Evolutionary conservation across 2,113 vertebrate species (phyloP).

Genomic region (Eublepharis macularius): DNA sequence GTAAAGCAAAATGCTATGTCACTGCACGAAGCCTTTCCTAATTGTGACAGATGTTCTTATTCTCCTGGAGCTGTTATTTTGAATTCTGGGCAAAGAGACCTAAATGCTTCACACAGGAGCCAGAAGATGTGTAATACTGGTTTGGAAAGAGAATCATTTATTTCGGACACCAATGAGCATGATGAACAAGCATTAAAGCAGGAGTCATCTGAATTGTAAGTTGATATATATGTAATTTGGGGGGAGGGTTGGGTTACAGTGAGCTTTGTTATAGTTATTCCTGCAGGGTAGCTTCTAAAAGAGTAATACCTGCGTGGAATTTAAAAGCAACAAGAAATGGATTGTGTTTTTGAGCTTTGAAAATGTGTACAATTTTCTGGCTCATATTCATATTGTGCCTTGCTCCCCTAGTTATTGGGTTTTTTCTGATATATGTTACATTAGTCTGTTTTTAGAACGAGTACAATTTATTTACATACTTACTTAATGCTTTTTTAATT

Average conservation of each 20-base stretch:
- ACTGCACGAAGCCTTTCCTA: slow-evolving; percentile 63
- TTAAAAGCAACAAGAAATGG: no score
- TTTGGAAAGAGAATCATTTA: slow-evolving; percentile 68
- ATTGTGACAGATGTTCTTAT: slow-evolving; percentile 20
- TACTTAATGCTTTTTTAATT: no score
- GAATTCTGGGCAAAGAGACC: slow-evolving; percentile 56
- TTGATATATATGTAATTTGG: background rate
- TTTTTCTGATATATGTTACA: no score
- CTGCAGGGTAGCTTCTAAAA: no score
- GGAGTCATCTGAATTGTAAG: slow-evolving; percentile 77
- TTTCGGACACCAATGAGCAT: slow-evolving; percentile 55
- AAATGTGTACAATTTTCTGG: no score
- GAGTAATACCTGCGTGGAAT: no score
- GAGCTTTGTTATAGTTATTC: no score
- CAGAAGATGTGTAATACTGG: slow-evolving; percentile 63
- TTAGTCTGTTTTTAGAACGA: no score
- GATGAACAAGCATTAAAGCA: slow-evolving; percentile 70
- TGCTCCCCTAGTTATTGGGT: no score
- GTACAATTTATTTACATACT: no score
- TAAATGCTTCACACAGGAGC: slow-evolving; percentile 51
- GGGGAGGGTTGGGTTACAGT: background rate
- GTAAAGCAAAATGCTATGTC: slow-evolving; percentile 72
- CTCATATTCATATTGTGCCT: no score
- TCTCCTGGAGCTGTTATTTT: slow-evolving; percentile 53
- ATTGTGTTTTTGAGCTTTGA: no score